Base-by-base conservation (phyloP, 2,888 invertebrate genomes). In the Drosophila prolongata region DNA sequence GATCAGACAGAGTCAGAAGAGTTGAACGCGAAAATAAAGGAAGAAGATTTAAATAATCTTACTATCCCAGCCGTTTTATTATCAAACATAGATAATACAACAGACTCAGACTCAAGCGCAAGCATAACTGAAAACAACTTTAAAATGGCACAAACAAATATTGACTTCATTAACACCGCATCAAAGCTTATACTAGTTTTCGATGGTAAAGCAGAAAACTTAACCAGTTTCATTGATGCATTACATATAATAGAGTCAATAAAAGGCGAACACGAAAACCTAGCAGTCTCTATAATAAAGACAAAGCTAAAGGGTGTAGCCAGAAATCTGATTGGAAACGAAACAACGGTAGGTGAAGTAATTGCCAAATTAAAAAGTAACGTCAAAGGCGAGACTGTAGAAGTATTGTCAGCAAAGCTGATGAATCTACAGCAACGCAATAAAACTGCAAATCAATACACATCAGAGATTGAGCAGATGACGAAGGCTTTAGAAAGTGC, bases 91-190 rank as follows among this genome's bases (percentile, higher is more conserved):
- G 16, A 16, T 16, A 16, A 16, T 16, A 16, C 16, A 16, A 16
- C 2, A 16, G 16, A 16, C 56, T 68, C 52, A 24, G 56, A 55
- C 49, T 27, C n/a, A 37, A 37, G 37, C 13, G 37, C 27, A 8
- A 16, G 16, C 16, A 16, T 16, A 16, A 16, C 16, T 16, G 16
- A 16, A 16, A 16, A 16, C 16, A 16, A 16, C 16, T 5, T 13
- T 24, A 24, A 19, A 44, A 44, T 44, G 44, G 44, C 24, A 44
- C 44, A 44, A 24, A 16, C n/a, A n/a, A 55, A 55, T 53, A 42
- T 11, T 53, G 53, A 53, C 19, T 53, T 53, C 10, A 54, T 54
- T n/a, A 53, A 40, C 19, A 55, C 55, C n/a, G 35, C 30, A 24
- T 44, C 44, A n/a, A 56, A 56, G 55, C 55, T 44, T 24, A 35